These are phyloP conservation scores for Agonopterix subpropinquella DNA, from an alignment of 2,888 invertebrate species.

Conservation along the genomic window DNA sequence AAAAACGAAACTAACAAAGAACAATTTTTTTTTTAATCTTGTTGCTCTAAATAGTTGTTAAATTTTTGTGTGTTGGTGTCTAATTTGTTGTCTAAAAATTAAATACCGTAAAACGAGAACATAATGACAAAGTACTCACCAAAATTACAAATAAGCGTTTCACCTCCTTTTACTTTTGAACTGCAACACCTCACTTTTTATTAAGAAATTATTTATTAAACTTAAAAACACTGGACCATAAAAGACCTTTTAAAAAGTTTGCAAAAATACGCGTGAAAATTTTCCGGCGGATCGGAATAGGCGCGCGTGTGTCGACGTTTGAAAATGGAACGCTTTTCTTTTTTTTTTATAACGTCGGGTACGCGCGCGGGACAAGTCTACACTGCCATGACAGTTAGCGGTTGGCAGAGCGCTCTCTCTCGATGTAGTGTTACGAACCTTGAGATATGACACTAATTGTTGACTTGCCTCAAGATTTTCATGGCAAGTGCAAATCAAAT, in stretches of 20 bases:
- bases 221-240: conserved; percentile 10
- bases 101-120: conserved; percentile 13
- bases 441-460: conserved; percentile 32
- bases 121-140: conserved; percentile 41
- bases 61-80: too few relatives aligned
- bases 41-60: too few relatives aligned
- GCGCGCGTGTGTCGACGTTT: conserved; percentile 18
- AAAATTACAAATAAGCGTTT: conserved; percentile 38
- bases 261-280: conserved; percentile 32
- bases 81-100: too few relatives aligned
- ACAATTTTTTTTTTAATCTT: too few relatives aligned
- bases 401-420: conserved; percentile 56
- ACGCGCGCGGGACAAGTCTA: conserved; percentile 32
- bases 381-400: conserved; percentile 36
- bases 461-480: conserved; percentile 5
- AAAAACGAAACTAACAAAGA: too few relatives aligned
- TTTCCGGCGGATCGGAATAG: conserved; percentile 13
- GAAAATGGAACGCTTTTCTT: conserved; percentile 32
- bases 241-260: conserved; percentile 15
- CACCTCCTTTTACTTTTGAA: conserved; percentile 62
- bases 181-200: conserved; percentile 27
- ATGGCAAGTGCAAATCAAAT: conserved; percentile 9
- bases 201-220: conserved; percentile 15
- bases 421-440: conserved; percentile 31
- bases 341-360: conserved; percentile 32